phyloP scores from a whole-genome alignment of 2,797 vertebrate species.

The Cossypha polioptera region DNA sequence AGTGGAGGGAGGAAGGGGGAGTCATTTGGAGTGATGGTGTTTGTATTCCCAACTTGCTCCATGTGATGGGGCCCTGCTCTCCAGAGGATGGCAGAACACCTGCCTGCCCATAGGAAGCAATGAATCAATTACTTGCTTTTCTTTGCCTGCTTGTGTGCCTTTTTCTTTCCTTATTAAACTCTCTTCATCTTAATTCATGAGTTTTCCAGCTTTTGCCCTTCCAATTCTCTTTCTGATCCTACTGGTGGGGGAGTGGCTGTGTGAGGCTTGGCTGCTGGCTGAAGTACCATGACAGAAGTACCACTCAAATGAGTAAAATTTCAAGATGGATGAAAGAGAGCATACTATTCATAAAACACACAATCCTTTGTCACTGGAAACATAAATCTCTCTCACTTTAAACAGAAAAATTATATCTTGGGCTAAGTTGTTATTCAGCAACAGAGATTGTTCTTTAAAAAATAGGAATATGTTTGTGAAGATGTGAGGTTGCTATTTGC shows the following conservation, averaged over 20 bases:
- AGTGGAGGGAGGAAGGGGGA: not conserved
- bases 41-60: fast-evolving
- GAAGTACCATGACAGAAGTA: not conserved
- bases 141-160: not conserved
- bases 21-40: not conserved
- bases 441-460: not conserved
- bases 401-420: not conserved
- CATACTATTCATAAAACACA: not conserved
- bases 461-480: not conserved
- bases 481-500: not conserved
- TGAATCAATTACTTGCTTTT: not conserved
- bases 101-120: not conserved
- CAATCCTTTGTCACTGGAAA: not conserved
- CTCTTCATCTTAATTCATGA: not conserved
- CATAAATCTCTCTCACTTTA: not conserved
- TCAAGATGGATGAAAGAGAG: not conserved
- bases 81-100: not conserved
- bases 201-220: not conserved
- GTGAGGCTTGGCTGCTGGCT: not conserved
- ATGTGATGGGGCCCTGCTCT: not conserved
- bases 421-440: not conserved
- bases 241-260: not conserved
- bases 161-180: not conserved
- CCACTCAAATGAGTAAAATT: not conserved
- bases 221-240: not conserved